phyloP scores from a whole-genome alignment of 2,888 invertebrate species.

The Pelosia muscerda region DNA sequence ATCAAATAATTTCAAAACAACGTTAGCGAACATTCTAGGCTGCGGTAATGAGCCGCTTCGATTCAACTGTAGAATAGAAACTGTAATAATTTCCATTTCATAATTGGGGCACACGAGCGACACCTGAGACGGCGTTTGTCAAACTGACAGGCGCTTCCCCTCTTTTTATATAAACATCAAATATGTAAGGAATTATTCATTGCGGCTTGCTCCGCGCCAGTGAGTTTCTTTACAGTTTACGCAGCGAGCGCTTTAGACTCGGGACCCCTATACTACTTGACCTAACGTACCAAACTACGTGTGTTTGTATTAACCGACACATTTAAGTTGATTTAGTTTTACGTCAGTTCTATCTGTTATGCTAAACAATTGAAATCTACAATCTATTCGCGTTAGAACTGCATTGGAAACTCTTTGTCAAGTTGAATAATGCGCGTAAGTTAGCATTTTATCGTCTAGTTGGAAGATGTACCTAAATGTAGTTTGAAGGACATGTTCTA shows the following conservation, averaged over 20 bases:
- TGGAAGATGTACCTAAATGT: conserved; percentile 22
- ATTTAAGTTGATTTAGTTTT: too few relatives aligned
- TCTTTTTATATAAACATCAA: conserved; percentile 64
- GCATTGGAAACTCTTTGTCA: too few relatives aligned
- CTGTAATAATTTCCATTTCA: conserved; percentile 61
- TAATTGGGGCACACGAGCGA: conserved; percentile 61
- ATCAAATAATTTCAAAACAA: conserved; percentile 21
- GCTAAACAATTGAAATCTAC: too few relatives aligned
- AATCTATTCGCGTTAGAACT: too few relatives aligned
- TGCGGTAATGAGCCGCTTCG: conserved; percentile 55
- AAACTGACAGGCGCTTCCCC: conserved; percentile 59
- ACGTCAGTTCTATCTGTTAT: too few relatives aligned
- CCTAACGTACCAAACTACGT: too few relatives aligned
- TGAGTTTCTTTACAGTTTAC: conserved; percentile 58
- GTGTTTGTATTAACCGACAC: too few relatives aligned
- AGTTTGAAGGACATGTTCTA: conserved; percentile 24
- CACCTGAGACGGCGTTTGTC: conserved; percentile 67
- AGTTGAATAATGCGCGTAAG: background rate
- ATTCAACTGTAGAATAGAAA: conserved; percentile 44
- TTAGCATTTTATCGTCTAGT: conserved; percentile 40
- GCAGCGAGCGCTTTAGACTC: conserved; percentile 37
- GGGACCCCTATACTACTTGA: too few relatives aligned
- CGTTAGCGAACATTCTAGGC: conserved; percentile 27
- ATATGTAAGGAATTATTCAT: conserved; percentile 65
- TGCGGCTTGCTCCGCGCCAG: conserved; percentile 51